These are phyloP conservation scores for Gavialis gangeticus DNA, from an alignment of 2,113 vertebrate species.

Conservation along the genomic window DNA sequence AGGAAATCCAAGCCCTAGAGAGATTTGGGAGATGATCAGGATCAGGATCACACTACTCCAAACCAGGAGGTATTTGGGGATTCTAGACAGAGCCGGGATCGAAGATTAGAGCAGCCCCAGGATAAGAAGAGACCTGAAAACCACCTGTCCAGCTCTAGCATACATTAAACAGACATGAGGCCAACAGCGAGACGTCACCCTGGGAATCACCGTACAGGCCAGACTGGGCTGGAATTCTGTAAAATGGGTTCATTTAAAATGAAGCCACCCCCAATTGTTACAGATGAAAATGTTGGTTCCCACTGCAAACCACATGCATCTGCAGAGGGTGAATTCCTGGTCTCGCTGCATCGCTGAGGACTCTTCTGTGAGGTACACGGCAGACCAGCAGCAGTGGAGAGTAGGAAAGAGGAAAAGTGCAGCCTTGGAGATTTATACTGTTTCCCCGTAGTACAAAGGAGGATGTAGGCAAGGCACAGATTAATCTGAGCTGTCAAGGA, in stretches of 20 bases:
- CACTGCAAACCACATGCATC: too few relatives aligned
- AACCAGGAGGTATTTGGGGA: background rate
- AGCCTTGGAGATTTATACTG: background rate
- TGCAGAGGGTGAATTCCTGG: background rate
- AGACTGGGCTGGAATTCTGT: background rate
- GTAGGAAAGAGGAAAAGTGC: background rate
- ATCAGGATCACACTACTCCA: background rate
- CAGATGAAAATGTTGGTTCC: too few relatives aligned
- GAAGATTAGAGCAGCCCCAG: background rate
- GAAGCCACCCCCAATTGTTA: too few relatives aligned
- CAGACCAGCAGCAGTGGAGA: background rate
- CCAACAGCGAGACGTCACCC: fast-evolving
- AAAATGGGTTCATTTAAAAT: background rate
- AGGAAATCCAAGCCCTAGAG: background rate
- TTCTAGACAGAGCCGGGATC: too few relatives aligned
- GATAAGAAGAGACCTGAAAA: background rate
- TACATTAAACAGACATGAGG: background rate
- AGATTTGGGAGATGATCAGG: background rate
- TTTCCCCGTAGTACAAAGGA: background rate
- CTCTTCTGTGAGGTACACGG: too few relatives aligned
- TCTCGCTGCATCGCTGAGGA: background rate
- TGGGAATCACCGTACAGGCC: fast-evolving
- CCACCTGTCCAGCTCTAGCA: background rate
- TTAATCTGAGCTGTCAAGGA: background rate
- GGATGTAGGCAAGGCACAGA: background rate